phyloP scores from a whole-genome alignment of 1,140 invertebrate genomes.

The Calosoma granatense region DNA sequence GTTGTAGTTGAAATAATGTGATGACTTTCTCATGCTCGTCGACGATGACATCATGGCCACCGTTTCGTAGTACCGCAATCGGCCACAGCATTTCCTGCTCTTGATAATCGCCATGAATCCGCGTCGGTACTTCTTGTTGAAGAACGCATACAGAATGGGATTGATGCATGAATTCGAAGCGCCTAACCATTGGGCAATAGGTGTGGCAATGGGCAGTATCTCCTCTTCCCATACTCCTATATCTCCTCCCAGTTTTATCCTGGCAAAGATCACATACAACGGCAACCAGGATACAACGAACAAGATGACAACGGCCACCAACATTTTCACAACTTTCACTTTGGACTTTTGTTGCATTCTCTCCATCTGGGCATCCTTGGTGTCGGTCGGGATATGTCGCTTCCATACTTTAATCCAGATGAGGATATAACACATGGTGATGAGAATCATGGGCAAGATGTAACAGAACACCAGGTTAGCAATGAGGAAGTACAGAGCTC shows the following conservation, averaged over 20 bases:
- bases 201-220: slow-evolving; percentile 68
- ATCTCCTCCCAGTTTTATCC: slow-evolving; percentile 70
- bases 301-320: slow-evolving; percentile 86
- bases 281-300: slow-evolving; percentile 94
- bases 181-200: slow-evolving; percentile 92
- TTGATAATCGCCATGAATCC: slow-evolving; percentile 86
- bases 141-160: slow-evolving; percentile 94
- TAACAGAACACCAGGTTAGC: slow-evolving; percentile 86
- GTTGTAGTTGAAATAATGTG: slow-evolving; percentile 63
- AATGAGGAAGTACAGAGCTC: slow-evolving; percentile 76
- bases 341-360: slow-evolving; percentile 86
- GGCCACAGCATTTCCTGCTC: slow-evolving; percentile 71
- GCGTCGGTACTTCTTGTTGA: slow-evolving; percentile 91
- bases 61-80: slow-evolving; percentile 71
- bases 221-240: slow-evolving; percentile 65
- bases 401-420: slow-evolving; percentile 90
- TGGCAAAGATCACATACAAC: slow-evolving; percentile 79
- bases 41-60: slow-evolving; percentile 73
- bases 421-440: slow-evolving; percentile 83
- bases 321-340: slow-evolving; percentile 93
- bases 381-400: slow-evolving; percentile 76
- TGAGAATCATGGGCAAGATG: slow-evolving; percentile 83
- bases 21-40: slow-evolving; percentile 70
- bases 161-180: slow-evolving; percentile 95
- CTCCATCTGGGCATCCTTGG: slow-evolving; percentile 85